phyloP scores from a whole-genome alignment of 2,113 vertebrate species.

The Natator depressus region DNA sequence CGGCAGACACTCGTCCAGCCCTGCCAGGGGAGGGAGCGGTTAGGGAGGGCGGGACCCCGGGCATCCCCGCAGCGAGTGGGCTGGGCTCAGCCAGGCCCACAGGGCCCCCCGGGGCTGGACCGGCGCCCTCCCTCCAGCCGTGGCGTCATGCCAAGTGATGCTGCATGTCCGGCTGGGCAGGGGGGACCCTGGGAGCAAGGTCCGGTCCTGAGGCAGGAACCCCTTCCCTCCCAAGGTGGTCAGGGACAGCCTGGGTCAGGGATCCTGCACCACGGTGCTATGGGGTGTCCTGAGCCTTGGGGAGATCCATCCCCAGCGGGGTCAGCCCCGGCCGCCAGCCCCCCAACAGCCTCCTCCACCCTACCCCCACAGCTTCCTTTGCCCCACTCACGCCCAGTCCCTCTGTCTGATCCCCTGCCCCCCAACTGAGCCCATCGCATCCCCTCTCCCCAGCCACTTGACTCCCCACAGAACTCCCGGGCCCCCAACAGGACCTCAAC shows the following conservation, averaged over 20 bases:
- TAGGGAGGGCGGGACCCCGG: background rate
- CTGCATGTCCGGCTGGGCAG: background rate
- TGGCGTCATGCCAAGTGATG: background rate
- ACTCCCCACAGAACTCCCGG: background rate
- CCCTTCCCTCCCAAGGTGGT: too few relatives aligned
- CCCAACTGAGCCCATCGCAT: background rate
- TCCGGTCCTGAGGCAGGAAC: background rate
- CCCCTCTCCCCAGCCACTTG: background rate
- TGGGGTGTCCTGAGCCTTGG: too few relatives aligned
- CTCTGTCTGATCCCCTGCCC: too few relatives aligned
- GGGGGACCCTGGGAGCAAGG: background rate
- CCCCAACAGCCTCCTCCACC: background rate
- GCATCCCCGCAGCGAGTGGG: background rate
- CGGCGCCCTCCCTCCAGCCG: too few relatives aligned
- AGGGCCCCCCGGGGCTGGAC: background rate
- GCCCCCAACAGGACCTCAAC: background rate
- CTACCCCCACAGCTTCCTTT: too few relatives aligned
- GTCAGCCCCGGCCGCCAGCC: background rate
- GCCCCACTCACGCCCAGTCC: too few relatives aligned
- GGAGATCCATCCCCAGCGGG: background rate
- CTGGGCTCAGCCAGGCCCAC: background rate
- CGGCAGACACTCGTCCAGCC: constrained; percentile 40
- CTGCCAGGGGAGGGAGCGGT: background rate
- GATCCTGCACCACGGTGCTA: background rate
- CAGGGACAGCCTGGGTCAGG: background rate